Evolutionary conservation across 2,797 vertebrate genomes (phyloP).

Genomic region (Percopsis omiscomaycus): DNA sequence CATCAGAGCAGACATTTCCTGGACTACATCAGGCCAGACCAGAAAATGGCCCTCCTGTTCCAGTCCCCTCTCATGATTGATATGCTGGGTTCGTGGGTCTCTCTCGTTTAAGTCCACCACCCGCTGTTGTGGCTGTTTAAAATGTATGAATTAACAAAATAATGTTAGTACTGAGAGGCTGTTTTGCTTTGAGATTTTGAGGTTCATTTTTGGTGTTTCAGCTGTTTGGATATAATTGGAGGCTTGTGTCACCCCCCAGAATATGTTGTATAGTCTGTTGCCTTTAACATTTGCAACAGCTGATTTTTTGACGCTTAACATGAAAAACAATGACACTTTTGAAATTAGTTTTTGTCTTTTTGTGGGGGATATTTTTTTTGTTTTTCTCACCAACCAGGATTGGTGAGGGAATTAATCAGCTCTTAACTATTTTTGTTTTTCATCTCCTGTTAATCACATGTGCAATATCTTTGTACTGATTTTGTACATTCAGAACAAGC

Average conservation of each 20-base stretch:
- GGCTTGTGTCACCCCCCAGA: conserved; percentile 21
- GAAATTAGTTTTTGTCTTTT: conserved; percentile 57
- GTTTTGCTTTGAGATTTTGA: background rate
- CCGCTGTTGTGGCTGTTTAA: conserved; percentile 32
- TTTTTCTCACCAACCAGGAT: conserved; percentile 35
- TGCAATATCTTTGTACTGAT: conserved; percentile 80
- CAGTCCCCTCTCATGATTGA: conserved; percentile 14
- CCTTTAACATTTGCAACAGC: conserved; percentile 56
- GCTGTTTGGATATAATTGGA: conserved; percentile 15
- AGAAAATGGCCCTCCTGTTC: background rate
- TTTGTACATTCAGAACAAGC: conserved; percentile 68
- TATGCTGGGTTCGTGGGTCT: conserved; percentile 17
- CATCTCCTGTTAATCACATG: conserved; percentile 62
- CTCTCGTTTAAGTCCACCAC: conserved; percentile 33
- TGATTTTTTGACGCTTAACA: conserved; percentile 53
- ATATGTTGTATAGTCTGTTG: conserved; percentile 30
- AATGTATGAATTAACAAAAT: conserved; percentile 16
- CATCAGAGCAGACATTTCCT: conserved; percentile 31
- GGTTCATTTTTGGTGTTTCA: background rate
- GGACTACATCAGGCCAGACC: background rate
- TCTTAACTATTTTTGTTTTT: conserved; percentile 54
- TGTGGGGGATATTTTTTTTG: conserved; percentile 29
- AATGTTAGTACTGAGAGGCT: conserved; percentile 11
- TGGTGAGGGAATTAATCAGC: conserved; percentile 58
- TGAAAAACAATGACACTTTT: conserved; percentile 34